A percentile compares a stretch with the other conserved stretches of the same genome.
Conservation (phyloP, 2,113 vertebrate genomes). For the Tenebrosternarchus preto region DNA sequence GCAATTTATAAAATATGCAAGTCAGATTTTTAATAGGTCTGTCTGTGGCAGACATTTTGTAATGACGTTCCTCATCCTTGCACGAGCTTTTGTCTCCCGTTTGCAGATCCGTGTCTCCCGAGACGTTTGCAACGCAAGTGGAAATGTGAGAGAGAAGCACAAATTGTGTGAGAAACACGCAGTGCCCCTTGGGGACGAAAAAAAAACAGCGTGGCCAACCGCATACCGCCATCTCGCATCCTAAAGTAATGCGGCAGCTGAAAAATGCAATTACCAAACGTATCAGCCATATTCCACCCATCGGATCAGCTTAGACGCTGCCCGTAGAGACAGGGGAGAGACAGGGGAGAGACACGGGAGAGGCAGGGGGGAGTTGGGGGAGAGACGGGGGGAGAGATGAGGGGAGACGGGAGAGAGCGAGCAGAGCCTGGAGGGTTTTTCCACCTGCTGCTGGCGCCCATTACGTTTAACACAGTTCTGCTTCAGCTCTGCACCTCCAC, state of each 20-base stretch:
- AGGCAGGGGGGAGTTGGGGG: too few relatives aligned
- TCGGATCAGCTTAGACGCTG: conserved; percentile 8
- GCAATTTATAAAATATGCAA: too few relatives aligned
- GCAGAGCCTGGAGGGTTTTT: too few relatives aligned
- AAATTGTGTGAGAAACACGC: conserved; percentile 29
- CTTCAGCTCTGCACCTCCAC: too few relatives aligned
- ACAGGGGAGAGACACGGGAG: too few relatives aligned
- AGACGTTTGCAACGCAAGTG: conserved; percentile 4
- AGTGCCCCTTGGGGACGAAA: conserved; percentile 15
- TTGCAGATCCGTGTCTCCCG: background rate
- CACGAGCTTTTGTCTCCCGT: conserved; percentile 1
- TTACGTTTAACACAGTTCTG: too few relatives aligned
- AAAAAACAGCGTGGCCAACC: conserved; percentile 32
- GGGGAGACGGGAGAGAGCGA: conserved; percentile 15
- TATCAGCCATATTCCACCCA: conserved; percentile 17
- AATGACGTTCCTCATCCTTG: conserved; percentile 7
- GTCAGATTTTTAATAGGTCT: conserved; percentile 3
- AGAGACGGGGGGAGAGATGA: conserved; percentile 56
- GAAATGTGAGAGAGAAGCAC: conserved; percentile 36
- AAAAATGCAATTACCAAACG: conserved; percentile 38
- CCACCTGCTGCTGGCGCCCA: too few relatives aligned
- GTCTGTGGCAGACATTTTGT: background rate
- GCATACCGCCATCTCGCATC: conserved; percentile 33
- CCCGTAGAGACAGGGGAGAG: conserved; percentile 10
- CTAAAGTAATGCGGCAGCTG: conserved; percentile 12